phyloP scores from a whole-genome alignment of 2,888 invertebrate genomes.

The Sminthurides aquaticus region DNA sequence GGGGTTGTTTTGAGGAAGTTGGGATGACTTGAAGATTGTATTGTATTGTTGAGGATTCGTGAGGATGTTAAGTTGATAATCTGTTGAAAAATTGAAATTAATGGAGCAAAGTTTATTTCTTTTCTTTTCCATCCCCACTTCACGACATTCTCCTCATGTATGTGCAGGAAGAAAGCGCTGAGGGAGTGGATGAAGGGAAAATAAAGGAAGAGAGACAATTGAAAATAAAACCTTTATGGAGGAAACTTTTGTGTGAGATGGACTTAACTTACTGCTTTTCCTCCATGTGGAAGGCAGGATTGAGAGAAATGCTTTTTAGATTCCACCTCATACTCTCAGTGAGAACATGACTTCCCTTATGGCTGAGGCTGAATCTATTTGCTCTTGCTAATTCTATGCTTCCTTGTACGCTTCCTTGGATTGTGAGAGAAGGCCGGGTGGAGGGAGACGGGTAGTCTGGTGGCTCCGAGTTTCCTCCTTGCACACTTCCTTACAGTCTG shows the following conservation, averaged over 20 bases:
- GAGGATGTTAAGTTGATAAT: constrained; percentile 33
- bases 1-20: constrained; percentile 1
- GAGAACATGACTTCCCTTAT: too few relatives aligned
- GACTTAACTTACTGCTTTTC: too few relatives aligned
- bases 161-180: background rate
- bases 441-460: too few relatives aligned
- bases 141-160: constrained; percentile 9
- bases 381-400: too few relatives aligned
- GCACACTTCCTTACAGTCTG: too few relatives aligned
- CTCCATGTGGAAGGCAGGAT: too few relatives aligned
- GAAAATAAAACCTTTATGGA: constrained; percentile 7
- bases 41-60: constrained; percentile 30
- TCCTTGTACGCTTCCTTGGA: too few relatives aligned
- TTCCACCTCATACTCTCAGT: too few relatives aligned
- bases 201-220: background rate
- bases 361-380: too few relatives aligned
- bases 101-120: constrained; percentile 21
- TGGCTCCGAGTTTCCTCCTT: too few relatives aligned
- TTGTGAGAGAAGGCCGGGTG: too few relatives aligned
- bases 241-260: background rate
- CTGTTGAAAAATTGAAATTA: constrained; percentile 40
- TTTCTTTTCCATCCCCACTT: background rate
- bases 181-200: background rate
- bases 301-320: too few relatives aligned
- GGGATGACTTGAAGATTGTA: constrained; percentile 25